Percentiles rank a stretch among this genome's conserved stretches.
Evolutionary conservation across 37 sponge, comb jelly and placozoan genomes (phyloP).

Genomic region (Chondrilla cf. caribensis): DNA sequence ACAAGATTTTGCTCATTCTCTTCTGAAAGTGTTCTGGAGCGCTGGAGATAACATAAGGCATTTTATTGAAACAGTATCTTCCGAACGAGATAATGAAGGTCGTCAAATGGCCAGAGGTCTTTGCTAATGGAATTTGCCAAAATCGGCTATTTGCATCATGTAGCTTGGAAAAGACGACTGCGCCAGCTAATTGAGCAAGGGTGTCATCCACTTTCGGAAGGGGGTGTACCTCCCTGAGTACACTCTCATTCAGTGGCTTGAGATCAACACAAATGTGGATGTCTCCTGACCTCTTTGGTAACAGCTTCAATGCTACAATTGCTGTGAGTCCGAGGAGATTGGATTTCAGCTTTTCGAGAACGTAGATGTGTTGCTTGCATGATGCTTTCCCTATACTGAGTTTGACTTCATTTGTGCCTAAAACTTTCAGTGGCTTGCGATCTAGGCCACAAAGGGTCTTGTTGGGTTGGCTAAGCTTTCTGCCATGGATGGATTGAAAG

Average conservation of each 20-base stretch:
- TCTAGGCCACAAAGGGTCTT: slow-evolving; percentile 40
- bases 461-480: not conserved
- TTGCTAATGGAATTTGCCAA: slow-evolving; percentile 46
- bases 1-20: slow-evolving; percentile 25
- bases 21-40: slow-evolving; percentile 39
- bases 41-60: slow-evolving; percentile 22
- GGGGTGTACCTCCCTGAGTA: slow-evolving; percentile 45
- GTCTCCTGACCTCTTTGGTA: slow-evolving; percentile 33
- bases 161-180: slow-evolving; percentile 38
- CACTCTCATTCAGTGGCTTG: slow-evolving; percentile 42
- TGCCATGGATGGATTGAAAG: slow-evolving; percentile 19
- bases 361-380: slow-evolving; percentile 15
- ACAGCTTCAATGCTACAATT: slow-evolving; percentile 21
- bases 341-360: slow-evolving; percentile 1
- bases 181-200: slow-evolving; percentile 50
- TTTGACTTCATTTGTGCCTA: not conserved
- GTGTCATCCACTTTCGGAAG: slow-evolving; percentile 58
- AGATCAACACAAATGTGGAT: slow-evolving; percentile 55
- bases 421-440: slow-evolving; percentile 1
- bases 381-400: not conserved
- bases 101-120: not conserved
- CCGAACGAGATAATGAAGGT: slow-evolving; percentile 31
- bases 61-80: not conserved
- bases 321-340: slow-evolving; percentile 43
- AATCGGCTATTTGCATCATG: slow-evolving; percentile 59